Evolutionary conservation across 2,113 vertebrate species (phyloP).

Genomic region (Rynchops niger): DNA sequence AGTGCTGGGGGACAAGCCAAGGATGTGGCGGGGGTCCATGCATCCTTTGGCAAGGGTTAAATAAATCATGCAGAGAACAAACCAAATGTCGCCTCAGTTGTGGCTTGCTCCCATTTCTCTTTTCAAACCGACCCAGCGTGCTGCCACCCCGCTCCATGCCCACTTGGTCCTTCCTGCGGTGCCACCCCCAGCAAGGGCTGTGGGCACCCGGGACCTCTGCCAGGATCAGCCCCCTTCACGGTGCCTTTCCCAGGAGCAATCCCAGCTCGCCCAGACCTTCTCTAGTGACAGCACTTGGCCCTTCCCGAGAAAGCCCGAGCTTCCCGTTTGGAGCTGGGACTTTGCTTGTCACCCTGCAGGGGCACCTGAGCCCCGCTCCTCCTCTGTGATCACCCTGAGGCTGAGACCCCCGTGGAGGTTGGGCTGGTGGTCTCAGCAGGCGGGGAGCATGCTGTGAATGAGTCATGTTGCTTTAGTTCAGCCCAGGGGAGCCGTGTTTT

Average conservation of each 20-base stretch:
- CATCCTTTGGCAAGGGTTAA: not conserved
- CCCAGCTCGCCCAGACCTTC: not conserved
- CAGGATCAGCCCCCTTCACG: accelerated
- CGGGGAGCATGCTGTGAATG: not conserved
- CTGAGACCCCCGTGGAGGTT: not conserved
- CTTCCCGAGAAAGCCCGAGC: not conserved
- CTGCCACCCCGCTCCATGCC: not conserved
- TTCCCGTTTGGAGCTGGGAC: not conserved
- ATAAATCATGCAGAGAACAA: not conserved
- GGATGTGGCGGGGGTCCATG: not conserved
- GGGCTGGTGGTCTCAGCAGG: not conserved
- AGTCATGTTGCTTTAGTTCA: not conserved
- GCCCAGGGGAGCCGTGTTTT: not conserved
- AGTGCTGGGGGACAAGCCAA: not conserved
- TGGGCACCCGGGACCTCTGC: not conserved
- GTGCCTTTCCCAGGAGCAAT: not conserved
- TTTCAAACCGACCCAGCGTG: not conserved
- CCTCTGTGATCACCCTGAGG: not conserved
- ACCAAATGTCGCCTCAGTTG: not conserved
- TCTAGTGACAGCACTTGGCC: not conserved
- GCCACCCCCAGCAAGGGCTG: not conserved
- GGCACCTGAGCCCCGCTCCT: not conserved
- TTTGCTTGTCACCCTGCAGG: accelerated
- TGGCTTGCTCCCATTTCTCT: not conserved
- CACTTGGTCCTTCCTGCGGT: accelerated